A percentile compares a stretch with the other conserved stretches of the same genome.
phyloP scores from a whole-genome alignment of 2,797 vertebrate genomes.

The Danio choprae region DNA sequence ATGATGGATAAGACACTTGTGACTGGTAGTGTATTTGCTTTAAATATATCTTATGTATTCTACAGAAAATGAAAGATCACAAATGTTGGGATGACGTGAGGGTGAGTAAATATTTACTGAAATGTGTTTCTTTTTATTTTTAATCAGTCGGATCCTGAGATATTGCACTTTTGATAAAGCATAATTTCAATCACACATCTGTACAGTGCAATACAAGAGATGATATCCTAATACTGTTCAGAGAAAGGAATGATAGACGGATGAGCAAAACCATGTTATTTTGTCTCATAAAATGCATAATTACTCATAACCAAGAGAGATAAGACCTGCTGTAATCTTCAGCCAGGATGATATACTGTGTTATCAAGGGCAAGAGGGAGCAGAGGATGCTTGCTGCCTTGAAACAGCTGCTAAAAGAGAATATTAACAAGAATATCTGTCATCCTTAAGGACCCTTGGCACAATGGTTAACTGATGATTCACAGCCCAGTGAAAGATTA shows the following conservation, averaged over 20 bases:
- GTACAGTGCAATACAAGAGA: neutral
- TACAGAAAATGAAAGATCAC: neutral
- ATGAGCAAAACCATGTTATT: neutral
- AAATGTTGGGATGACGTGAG: neutral
- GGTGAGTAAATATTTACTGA: neutral
- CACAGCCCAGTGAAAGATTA: slow-evolving; percentile 8
- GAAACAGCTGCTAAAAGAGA: slow-evolving; percentile 44
- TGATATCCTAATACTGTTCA: neutral
- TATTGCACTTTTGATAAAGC: neutral
- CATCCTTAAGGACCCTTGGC: slow-evolving; percentile 36
- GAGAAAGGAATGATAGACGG: neutral
- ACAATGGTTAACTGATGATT: slow-evolving; percentile 33
- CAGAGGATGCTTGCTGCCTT: slow-evolving; percentile 20
- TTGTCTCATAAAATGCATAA: neutral
- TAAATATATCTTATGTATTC: neutral
- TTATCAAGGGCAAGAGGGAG: slow-evolving; percentile 14
- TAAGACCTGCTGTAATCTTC: neutral
- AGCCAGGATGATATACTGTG: slow-evolving; percentile 5
- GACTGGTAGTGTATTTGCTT: neutral
- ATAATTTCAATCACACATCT: neutral
- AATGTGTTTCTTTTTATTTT: neutral
- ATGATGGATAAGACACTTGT: neutral
- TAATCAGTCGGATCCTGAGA: neutral
- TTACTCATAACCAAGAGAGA: slow-evolving; percentile 7
- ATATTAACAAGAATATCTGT: slow-evolving; percentile 37